Percentiles rank a stretch among this genome's conserved stretches.
Conservation (phyloP, 1,140 invertebrate genomes). For the Heliconius himera region DNA sequence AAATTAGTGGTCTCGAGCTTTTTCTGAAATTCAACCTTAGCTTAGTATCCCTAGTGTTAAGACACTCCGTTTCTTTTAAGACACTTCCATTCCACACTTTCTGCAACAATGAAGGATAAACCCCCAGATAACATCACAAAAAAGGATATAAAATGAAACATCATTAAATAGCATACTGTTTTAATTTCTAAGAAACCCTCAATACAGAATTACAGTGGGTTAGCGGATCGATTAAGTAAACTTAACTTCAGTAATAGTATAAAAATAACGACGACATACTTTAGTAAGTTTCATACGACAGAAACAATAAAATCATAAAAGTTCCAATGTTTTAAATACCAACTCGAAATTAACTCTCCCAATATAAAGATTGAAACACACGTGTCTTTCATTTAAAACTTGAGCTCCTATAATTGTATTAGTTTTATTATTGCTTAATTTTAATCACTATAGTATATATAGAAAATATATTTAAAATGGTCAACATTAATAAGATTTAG, state of each 20-base stretch:
- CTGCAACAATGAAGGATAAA: too few species aligned
- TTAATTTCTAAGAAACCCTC: constrained; percentile 81
- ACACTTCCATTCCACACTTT: too few species aligned
- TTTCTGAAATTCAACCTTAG: too few species aligned
- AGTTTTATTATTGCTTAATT: constrained; percentile 14
- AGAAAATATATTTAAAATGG: constrained; percentile 13
- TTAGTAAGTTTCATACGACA: constrained; percentile 61
- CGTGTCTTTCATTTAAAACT: constrained; percentile 16
- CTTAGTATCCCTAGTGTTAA: too few species aligned
- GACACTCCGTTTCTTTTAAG: too few species aligned
- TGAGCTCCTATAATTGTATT: constrained; percentile 7
- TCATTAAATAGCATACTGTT: constrained; percentile 78
- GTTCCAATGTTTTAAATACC: constrained; percentile 56
- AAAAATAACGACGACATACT: constrained; percentile 74
- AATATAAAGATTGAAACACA: background rate
- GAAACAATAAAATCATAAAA: constrained; percentile 62
- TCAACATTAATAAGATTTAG: constrained; percentile 14
- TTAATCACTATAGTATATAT: constrained; percentile 9
- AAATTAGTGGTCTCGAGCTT: too few species aligned
- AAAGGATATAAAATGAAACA: constrained; percentile 67
- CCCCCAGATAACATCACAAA: background rate
- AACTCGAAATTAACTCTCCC: constrained; percentile 16
- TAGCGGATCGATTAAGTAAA: constrained; percentile 78
- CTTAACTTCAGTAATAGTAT: constrained; percentile 76
- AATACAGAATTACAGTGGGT: constrained; percentile 79